Evolutionary conservation across 2,113 vertebrate genomes (phyloP), one percentile per base, ranked within the genome.

Genomic region (Rhabdornis inornatus): DNA sequence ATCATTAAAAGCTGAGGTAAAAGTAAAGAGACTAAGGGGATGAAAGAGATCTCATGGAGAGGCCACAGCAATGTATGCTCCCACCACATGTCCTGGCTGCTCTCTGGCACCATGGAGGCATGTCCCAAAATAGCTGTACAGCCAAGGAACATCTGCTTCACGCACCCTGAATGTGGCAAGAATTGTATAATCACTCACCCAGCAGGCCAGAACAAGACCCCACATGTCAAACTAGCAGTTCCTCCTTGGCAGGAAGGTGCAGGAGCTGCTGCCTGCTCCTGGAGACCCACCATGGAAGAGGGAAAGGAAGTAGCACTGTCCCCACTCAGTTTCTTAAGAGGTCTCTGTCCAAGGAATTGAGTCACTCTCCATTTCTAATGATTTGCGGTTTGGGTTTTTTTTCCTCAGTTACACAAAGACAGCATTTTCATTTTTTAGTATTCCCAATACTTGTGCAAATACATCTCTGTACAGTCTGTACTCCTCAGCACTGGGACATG

Each of bases 131-230:
- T 50, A 55, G 10, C 33, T 13, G 15, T 16, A 10, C 27, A 35
- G 2, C 2, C 53, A 60, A n/a, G 0, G 0, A 74, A 15, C 13
- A 30, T 59, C 30, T 55, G 30, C 37, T 76, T 71, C 17, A 1
- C 2, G 5, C 14, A 39, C 18, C 44, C 53, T 9, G 0, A 13
- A n/a, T 4, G 4, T 31, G 23, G 53, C 33, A 56, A 42, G 64
- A 77, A 16, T 10, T 42, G 33, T 18, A 24, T 8, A 10, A 6
- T 31, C 31, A 9, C 3, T 14, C 0, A 0, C 7, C 13, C 44
- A 75, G 42, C 17, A 14, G 1, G 13, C 14, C 68, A 76, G 12
- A 52, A 31, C 31, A 66, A 59, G 35, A 44, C 7, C 27, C 11
- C 18, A 47, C 24, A 27, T 7, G 28, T 42, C 59, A 68, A 81